Base-by-base conservation (phyloP, 2,888 invertebrate genomes). In the Penaeus monodon region DNA sequence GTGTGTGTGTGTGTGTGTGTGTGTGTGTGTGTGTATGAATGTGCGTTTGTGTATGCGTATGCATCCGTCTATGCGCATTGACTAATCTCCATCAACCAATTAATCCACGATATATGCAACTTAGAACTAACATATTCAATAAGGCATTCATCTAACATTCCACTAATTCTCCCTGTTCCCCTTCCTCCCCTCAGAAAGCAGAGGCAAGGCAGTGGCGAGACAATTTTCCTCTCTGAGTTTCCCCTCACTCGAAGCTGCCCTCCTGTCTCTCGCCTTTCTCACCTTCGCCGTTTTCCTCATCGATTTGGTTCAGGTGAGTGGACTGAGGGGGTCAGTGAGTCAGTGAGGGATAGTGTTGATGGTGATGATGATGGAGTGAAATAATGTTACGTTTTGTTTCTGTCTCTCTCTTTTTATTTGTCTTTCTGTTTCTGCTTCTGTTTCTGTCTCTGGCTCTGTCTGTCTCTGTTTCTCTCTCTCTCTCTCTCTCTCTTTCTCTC, bases 221-320 rank as follows among this genome's bases (percentile, higher is more conserved):
- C 64, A 76, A 12, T 24, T 33, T 17, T 65, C 38, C 12, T 38
- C 80, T 10, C 14, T 79, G 70, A 74, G 49, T 20, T 83, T 87
- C 20, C 83, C 80, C 10, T 84, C 83, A 24, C 7, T 87, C n/a
- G 87, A 87, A 38, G 77, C 70, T 8, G 84, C 87, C 6, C 84
- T 87, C 4, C 80, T 87, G 68, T 87, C 87, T 20, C 84, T 87
- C 27, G 87, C 87, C 27, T 84, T 87, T 74, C 84, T 87, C 74
- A 87, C 87, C 38, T 87, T 87, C 64, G 87, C 84, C 4, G 87
- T 87, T 33, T 87, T 87, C 80, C 78, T 87, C 79, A 76, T 87
- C n/a, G 84, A 84, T 44, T 74, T 87, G 3, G 79, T 87, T 8
- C 83, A 84, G 87, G 87, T 87, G 63, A 66, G 81, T 83, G 63